Conservation (phyloP, 2,888 invertebrate genomes). For the Syrphus vitripennis region DNA sequence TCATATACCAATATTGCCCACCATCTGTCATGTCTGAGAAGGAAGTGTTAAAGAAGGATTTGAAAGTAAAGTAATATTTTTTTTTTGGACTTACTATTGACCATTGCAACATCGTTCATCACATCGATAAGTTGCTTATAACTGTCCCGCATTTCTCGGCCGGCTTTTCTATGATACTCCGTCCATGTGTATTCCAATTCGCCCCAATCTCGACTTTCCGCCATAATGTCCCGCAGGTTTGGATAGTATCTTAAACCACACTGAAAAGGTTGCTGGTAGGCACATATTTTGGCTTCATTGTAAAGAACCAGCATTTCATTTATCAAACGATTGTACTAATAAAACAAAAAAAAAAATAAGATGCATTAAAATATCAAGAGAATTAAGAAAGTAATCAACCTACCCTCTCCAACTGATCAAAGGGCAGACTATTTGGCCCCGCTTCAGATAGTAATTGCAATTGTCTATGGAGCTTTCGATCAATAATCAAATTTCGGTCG, state of each 20-base stretch:
- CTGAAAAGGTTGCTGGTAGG: conserved; percentile 91
- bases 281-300: conserved; percentile 92
- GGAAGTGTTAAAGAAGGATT: neutral
- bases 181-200: conserved; percentile 94
- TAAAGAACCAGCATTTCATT: conserved; percentile 95
- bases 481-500: conserved; percentile 85
- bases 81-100: conserved; percentile 87
- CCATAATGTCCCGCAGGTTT: conserved; percentile 89
- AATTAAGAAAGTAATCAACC: neutral
- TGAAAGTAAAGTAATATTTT: neutral
- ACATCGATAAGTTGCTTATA: conserved; percentile 90
- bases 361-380: neutral
- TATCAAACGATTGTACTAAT: conserved; percentile 93
- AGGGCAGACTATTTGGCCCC: conserved; percentile 91
- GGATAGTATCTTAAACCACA: conserved; percentile 92
- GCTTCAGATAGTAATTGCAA: conserved; percentile 89
- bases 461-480: conserved; percentile 87
- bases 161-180: conserved; percentile 94
- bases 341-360: conserved; percentile 73
- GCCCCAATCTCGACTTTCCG: conserved; percentile 91
- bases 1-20: conserved; percentile 94
- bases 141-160: conserved; percentile 88
- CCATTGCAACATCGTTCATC: conserved; percentile 89
- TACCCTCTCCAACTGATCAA: conserved; percentile 92
- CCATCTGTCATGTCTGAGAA: conserved; percentile 91